Evolutionary conservation across 2,888 invertebrate species (phyloP).

Genomic region (Ormyrus rosae): DNA sequence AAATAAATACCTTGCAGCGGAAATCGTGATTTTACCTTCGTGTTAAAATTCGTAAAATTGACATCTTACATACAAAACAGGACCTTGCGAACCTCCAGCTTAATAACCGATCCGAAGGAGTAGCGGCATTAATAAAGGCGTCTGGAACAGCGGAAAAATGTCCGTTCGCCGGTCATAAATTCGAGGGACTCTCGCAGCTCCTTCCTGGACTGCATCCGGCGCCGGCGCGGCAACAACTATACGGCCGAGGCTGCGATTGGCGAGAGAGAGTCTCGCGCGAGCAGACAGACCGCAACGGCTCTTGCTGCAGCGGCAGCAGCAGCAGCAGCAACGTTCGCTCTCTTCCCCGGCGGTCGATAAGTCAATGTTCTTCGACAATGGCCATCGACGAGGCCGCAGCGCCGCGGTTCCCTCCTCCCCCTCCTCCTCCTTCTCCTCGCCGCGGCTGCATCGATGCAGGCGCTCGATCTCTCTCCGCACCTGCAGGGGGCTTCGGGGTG

Average conservation of each 20-base stretch:
- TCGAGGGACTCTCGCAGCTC: too few species aligned
- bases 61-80: too few species aligned
- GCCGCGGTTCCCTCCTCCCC: not conserved
- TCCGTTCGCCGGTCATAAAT: not conserved
- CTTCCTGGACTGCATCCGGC: too few species aligned
- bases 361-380: conserved; percentile 64
- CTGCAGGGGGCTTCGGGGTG: conserved; percentile 55
- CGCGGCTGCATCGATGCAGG: conserved; percentile 48
- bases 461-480: conserved; percentile 49
- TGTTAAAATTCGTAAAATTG: too few species aligned
- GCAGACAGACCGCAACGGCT: not conserved
- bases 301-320: not conserved
- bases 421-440: not conserved
- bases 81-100: too few species aligned
- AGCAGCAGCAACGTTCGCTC: conserved; percentile 40
- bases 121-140: too few species aligned
- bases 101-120: too few species aligned
- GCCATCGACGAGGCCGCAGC: conserved; percentile 53
- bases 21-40: too few species aligned
- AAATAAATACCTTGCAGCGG: too few species aligned
- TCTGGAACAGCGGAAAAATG: too few species aligned
- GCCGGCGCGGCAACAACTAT: too few species aligned
- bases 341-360: conserved; percentile 63
- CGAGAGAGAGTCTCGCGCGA: not conserved
- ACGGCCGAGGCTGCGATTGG: too few species aligned